phyloP scores from a whole-genome alignment of 1,140 invertebrate species.

The Drosophila insularis region DNA sequence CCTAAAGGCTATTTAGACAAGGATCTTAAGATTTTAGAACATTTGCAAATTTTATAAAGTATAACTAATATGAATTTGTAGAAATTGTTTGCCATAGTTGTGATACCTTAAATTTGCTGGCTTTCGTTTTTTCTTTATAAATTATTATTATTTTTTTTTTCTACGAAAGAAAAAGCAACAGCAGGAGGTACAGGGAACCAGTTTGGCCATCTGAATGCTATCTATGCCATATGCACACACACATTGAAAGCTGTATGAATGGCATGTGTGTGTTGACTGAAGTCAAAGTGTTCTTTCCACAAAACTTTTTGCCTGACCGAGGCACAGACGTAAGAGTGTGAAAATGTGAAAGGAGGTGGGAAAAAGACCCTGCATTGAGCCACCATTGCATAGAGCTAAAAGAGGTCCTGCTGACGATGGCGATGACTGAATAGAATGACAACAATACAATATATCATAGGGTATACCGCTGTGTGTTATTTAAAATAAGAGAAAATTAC shows the following conservation, averaged over 20 bases:
- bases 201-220: conserved; percentile 50
- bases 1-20: too few species aligned
- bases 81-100: not conserved
- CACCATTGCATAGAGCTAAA: too few species aligned
- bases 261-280: conserved; percentile 34
- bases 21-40: too few species aligned
- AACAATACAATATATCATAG: too few species aligned
- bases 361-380: too few species aligned
- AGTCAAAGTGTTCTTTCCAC: conserved; percentile 57
- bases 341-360: not conserved
- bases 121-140: not conserved
- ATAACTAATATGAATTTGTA: too few species aligned
- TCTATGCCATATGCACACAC: conserved; percentile 28
- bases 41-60: too few species aligned
- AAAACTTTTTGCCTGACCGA: conserved; percentile 45
- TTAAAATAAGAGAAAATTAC: too few species aligned
- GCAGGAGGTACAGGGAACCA: not conserved
- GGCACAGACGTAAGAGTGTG: conserved; percentile 17
- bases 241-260: not conserved
- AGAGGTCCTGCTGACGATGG: too few species aligned
- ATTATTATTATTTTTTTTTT: not conserved
- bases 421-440: too few species aligned
- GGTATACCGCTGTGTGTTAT: too few species aligned
- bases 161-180: not conserved
- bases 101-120: not conserved